Evolutionary conservation across 2,888 invertebrate genomes (phyloP).

Genomic region (Pasiphila rectangulata): DNA sequence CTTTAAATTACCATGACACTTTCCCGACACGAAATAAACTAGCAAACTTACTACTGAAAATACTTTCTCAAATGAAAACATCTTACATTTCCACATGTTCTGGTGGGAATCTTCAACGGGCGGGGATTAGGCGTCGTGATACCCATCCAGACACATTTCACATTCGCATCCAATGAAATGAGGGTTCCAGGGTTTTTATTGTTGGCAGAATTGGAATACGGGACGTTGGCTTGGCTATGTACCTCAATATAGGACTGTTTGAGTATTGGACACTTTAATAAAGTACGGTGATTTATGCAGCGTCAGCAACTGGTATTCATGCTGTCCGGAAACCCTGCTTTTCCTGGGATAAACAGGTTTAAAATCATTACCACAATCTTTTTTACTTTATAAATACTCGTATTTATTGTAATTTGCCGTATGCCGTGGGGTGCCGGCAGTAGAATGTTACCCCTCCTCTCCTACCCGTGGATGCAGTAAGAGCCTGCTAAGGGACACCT

Average conservation of each 20-base stretch:
- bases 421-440: too few species aligned
- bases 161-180: conserved; percentile 38
- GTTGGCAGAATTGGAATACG: conserved; percentile 57
- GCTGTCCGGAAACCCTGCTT: too few species aligned
- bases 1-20: not conserved
- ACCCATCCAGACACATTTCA: conserved; percentile 50
- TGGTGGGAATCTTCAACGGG: conserved; percentile 15
- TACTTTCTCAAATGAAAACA: conserved; percentile 1
- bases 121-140: conserved; percentile 34
- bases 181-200: conserved; percentile 48
- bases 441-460: too few species aligned
- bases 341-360: too few species aligned
- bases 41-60: conserved; percentile 1
- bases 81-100: conserved; percentile 14
- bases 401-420: too few species aligned
- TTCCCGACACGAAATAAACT: not conserved
- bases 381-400: too few species aligned
- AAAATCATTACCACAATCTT: too few species aligned
- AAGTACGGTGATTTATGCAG: too few species aligned
- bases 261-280: conserved; percentile 1
- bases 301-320: too few species aligned
- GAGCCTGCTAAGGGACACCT: too few species aligned
- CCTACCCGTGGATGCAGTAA: too few species aligned
- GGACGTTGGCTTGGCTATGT: conserved; percentile 33
- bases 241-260: conserved; percentile 4